Conservation (phyloP, 1,140 invertebrate species). For the Dolichoris vasculosae region DNA sequence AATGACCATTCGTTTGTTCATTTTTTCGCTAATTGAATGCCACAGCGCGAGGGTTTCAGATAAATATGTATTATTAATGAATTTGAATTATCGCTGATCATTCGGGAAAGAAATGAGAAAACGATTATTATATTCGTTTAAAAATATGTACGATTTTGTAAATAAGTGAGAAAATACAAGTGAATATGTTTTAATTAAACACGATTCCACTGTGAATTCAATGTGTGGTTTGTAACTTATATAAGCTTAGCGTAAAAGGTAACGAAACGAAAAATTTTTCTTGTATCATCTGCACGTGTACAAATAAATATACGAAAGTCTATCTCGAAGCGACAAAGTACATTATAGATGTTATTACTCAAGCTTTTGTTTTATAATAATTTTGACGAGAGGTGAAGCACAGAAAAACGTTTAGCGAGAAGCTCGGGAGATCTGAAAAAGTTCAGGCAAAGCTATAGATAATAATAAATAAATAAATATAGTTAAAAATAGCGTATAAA, state of each 20-base stretch:
- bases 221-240: background rate
- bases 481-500: conserved; percentile 40
- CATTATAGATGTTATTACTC: background rate
- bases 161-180: conserved; percentile 12
- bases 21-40: conserved; percentile 24
- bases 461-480: conserved; percentile 31
- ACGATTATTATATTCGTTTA: background rate
- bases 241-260: background rate
- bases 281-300: background rate
- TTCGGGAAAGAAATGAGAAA: background rate
- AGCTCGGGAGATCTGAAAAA: background rate
- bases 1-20: conserved; percentile 64
- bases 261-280: background rate
- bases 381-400: conserved; percentile 7
- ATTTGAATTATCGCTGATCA: background rate
- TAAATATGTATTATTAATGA: background rate
- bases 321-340: background rate
- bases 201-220: background rate
- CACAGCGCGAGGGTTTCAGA: background rate
- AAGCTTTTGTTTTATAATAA: conserved; percentile 4
- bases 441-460: conserved; percentile 24
- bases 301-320: conserved; percentile 11
- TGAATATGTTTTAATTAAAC: background rate
- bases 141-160: conserved; percentile 29
- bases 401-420: background rate